Evolutionary conservation across 2,797 vertebrate species (phyloP), one percentile per base, ranked within the genome.

Genomic region (Pseudocheirus occidentalis): DNA sequence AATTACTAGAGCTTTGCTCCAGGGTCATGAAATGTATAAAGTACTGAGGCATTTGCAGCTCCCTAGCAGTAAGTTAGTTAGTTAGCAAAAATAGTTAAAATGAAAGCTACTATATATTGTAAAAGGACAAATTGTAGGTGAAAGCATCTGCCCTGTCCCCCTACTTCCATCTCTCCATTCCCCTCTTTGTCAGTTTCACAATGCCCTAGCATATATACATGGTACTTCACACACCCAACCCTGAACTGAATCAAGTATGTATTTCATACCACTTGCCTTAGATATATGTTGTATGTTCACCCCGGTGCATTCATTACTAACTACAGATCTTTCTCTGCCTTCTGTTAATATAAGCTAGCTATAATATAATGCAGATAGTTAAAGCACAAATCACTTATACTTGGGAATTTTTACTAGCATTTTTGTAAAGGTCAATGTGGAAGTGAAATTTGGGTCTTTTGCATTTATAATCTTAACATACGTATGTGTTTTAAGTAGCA

Each of bases 361-460:
- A 81, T 81, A 81, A 73, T 40, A 40, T 40, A 73, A 81, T 81
- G n/a, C 73, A 81, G 21, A 81, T 81, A 95, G 4, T 31, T 4
- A 56, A 96, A 57, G 56, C 0, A 55, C 2, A 73, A 81, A 62
- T 66, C 16, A 87, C 4, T 91, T 95, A 13, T 90, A 92, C 93
- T 87, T 96, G 5, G 89, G n/a, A 58, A 24, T 58, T 95, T 55
- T 58, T 31, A 50, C 59, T 92, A 95, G 16, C 90, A 54, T 54
- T 54, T 90, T 90, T 90, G 50, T 53, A 90, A 90, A 90, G 92
- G 66, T 87, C 81, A 94, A n/a, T 91, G 93, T 92, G 31, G 4
- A 92, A 94, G 87, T 92, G 90, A n/a, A 91, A 46, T 62, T 95
- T 94, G 90, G 53, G 59, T 2, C 93, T 5, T 62, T 94, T 73